A percentile compares a stretch with the other conserved stretches of the same genome.
Evolutionary conservation across 2,888 invertebrate genomes (phyloP).

Genomic region (Lepidochrysops patricia): DNA sequence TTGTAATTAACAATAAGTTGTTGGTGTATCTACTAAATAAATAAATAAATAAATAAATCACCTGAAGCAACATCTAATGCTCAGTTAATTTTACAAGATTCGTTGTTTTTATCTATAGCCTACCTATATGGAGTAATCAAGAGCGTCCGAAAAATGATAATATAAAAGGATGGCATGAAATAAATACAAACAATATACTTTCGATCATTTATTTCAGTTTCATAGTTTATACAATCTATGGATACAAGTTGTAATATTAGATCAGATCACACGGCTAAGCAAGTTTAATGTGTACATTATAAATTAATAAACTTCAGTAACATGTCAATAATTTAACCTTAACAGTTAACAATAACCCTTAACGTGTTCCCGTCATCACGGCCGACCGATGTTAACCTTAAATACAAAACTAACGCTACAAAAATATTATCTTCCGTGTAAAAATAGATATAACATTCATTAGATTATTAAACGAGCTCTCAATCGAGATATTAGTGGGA

Average conservation of each 20-base stretch:
- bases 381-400: conserved; percentile 52
- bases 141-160: too few relatives aligned
- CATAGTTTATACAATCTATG: conserved; percentile 70
- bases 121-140: too few relatives aligned
- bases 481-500: conserved; percentile 69
- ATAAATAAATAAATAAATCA: too few relatives aligned
- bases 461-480: conserved; percentile 53
- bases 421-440: conserved; percentile 47
- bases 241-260: conserved; percentile 58
- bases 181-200: conserved; percentile 58
- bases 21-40: too few relatives aligned
- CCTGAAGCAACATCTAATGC: too few relatives aligned
- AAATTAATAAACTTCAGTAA: conserved; percentile 57
- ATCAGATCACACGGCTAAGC: conserved; percentile 73
- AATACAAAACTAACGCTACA: conserved; percentile 46
- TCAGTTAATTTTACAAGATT: too few relatives aligned
- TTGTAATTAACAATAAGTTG: too few relatives aligned
- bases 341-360: conserved; percentile 52
- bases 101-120: too few relatives aligned
- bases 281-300: conserved; percentile 63
- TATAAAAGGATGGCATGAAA: conserved; percentile 23
- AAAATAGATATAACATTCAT: conserved; percentile 67
- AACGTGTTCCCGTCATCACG: conserved; percentile 62
- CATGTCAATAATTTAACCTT: conserved; percentile 69
- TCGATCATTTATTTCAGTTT: conserved; percentile 68